Percentiles rank a stretch among this genome's conserved stretches.
Evolutionary conservation across 1,140 invertebrate genomes (phyloP).

Genomic region (Cyclargus thomasi): DNA sequence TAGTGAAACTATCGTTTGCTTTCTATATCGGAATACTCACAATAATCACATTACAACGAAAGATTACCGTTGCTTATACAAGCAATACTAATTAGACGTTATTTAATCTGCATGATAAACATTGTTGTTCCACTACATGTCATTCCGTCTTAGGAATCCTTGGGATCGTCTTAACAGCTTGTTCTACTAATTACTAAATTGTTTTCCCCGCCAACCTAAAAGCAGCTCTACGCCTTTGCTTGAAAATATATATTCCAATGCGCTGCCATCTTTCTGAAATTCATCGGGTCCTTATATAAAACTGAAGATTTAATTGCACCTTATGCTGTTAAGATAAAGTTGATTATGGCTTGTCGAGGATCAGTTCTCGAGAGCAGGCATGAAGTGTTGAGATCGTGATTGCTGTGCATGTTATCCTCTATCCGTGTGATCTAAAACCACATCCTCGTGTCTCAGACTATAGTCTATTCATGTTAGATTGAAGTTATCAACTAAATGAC

Average conservation of each 20-base stretch:
- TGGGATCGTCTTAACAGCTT: conserved; percentile 2
- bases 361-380: neutral
- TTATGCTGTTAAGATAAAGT: neutral
- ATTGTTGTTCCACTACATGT: neutral
- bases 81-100: neutral
- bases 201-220: neutral
- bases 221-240: neutral
- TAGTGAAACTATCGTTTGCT: no score
- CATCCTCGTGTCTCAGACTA: neutral
- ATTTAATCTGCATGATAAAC: neutral
- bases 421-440: neutral
- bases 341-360: neutral
- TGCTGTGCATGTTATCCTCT: neutral
- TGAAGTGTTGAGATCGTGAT: neutral
- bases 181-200: neutral
- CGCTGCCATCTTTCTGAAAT: neutral
- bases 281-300: neutral
- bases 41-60: neutral
- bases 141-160: neutral
- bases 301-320: neutral
- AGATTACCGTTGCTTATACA: neutral
- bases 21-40: neutral
- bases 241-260: neutral
- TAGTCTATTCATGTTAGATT: no score
- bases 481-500: no score